Base-by-base conservation (phyloP, 53 echinoderm and acorn worm species). In the Crossaster papposus region DNA sequence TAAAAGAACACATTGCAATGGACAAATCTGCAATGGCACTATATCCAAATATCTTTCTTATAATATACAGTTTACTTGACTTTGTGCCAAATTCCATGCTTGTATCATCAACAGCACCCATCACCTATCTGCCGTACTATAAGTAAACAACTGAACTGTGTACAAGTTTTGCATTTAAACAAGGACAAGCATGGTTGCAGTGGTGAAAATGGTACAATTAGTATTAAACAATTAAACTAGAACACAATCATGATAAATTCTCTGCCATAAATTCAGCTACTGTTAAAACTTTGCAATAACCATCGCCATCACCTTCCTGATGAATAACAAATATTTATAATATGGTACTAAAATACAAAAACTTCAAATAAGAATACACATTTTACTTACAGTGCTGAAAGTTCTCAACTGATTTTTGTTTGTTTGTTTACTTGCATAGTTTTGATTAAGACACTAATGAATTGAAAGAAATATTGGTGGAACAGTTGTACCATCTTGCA, bases 371-470 rank as follows among this genome's bases (percentile, higher is more conserved):
- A 87, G 76, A 87, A 87, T 87, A 87, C 77, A 87, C 87, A 87
- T 83, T 83, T 31, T 87, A 87, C 87, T 65, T 72, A 77, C 87
- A 75, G 77, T 87, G 87, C 76, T 87, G 87, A 87, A 87, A 87
- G 87, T 87, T 63, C 75, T 75, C 24, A 87, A 80, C 80, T 55
- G 22, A 80, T 80, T 75, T 44, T 44, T 44, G 44, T 44, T 38
- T 83, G n/a, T n/a, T n/a, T n/a, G n/a, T n/a, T 44, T 77, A 87
- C 87, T 87, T 87, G 87, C 87, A 87, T 87, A 87, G 87, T 77
- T 87, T 74, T 77, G 77, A 87, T 36, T 87, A 87, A 87, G 87
- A 87, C 87, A 87, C 87, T 87, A 85, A 87, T 87, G 87, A 87
- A 87, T 87, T 52, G 77, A 76, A 87, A 87, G 72, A 33, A 85